Evolutionary conservation across 2,797 vertebrate species (phyloP).

Genomic region (Halcyon leucocephala): DNA sequence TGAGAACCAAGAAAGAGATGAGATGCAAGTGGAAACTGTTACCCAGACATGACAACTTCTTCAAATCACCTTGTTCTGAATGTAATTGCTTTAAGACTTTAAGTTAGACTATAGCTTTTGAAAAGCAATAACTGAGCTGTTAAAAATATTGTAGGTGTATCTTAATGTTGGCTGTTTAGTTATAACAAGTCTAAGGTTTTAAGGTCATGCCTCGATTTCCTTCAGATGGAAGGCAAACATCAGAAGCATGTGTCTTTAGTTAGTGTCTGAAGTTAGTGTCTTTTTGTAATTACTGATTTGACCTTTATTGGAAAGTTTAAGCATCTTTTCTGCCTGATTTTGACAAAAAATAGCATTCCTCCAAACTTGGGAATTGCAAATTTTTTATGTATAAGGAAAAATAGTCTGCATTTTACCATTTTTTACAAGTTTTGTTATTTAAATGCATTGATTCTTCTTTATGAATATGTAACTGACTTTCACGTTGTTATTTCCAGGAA

Average conservation of each 20-base stretch:
- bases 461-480: not conserved
- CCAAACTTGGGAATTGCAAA: not conserved
- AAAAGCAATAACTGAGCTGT: not conserved
- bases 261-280: not conserved
- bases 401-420: not conserved
- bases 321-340: not conserved
- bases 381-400: not conserved
- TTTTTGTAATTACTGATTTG: not conserved
- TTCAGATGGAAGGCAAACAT: not conserved
- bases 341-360: not conserved
- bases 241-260: not conserved
- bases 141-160: not conserved
- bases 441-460: not conserved
- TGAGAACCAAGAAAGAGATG: not conserved
- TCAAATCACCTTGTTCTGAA: not conserved
- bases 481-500: not conserved
- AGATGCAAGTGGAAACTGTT: not conserved
- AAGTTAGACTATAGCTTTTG: not conserved
- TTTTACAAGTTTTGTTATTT: not conserved
- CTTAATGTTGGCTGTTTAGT: not conserved
- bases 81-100: not conserved
- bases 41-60: not conserved
- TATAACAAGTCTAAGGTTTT: not conserved
- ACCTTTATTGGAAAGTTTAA: not conserved
- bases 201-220: not conserved